phyloP scores from a whole-genome alignment of 2,797 vertebrate species.

The Tangara arthus region DNA sequence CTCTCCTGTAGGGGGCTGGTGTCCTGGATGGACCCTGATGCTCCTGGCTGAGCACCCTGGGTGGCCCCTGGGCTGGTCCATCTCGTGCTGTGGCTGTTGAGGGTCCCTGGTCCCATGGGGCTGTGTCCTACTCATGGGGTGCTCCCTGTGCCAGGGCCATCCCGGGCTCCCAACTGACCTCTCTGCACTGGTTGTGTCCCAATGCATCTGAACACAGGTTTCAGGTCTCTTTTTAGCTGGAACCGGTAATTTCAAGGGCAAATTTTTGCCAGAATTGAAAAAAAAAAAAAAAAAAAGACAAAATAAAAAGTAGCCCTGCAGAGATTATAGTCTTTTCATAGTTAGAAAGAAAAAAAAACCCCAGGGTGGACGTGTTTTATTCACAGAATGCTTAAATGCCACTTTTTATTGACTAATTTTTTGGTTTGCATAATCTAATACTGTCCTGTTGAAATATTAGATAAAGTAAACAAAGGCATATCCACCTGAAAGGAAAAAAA shows the following conservation, averaged over 20 bases:
- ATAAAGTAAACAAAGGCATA: not conserved
- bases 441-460: not conserved
- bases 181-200: not conserved
- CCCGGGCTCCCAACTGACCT: not conserved
- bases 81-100: not conserved
- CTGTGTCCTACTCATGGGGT: not conserved
- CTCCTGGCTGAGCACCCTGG: not conserved
- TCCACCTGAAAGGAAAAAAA: not conserved
- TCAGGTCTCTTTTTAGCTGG: not conserved
- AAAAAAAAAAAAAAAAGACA: not conserved
- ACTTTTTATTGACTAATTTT: not conserved
- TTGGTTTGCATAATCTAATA: not conserved
- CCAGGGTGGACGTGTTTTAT: not conserved
- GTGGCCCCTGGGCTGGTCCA: not conserved
- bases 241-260: not conserved
- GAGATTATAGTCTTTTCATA: not conserved
- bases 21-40: not conserved
- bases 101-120: not conserved
- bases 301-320: not conserved
- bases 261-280: not conserved
- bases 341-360: not conserved
- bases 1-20: not conserved
- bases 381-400: not conserved
- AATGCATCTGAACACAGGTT: not conserved
- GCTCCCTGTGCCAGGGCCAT: not conserved